Base-by-base conservation (phyloP, 2,113 vertebrate species). In the Psephotus haematonotus region DNA sequence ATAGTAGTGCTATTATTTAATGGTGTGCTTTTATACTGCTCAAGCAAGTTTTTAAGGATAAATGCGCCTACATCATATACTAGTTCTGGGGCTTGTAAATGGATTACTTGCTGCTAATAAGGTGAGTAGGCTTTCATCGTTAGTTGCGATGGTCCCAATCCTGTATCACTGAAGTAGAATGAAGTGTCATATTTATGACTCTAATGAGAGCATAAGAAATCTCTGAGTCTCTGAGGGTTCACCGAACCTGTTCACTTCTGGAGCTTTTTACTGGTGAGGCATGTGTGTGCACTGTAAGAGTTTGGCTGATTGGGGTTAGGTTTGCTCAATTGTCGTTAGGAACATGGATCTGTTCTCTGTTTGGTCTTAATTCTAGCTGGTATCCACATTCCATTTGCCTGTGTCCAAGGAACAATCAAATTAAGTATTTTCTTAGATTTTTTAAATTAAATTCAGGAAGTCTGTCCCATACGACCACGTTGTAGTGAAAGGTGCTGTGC, bases 1-100 rank as follows among this genome's bases (percentile, higher is more conserved):
- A 86, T 92, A 97, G 95, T 96, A 93, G 90, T 81, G 95, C 97
- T 90, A 71, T 96, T 95, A 92, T 97, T 97, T 96, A 97, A 95
- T 39, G 72, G 79, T 77, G 89, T 65, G 75, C 90, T 97, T 90
- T 97, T 94, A 95, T 95, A 95, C 50, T 72, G 90, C 92, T 95
- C 85, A 91, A 92, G 69, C 50, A 97, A 96, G 96, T 98, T 98
- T 97, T 95, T 94, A 95, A 91, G 88, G 68, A 92, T 96, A 97
- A 97, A 95, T 80, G 88, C 84, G 71, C 84, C 92, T 95, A 72
- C 82, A 64, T 79, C 49, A 7, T 82, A 67, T 70, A 74, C 76
- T 78, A 63, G 64, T 71, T 29, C 24, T 52, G 55, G n/a, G 60
- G 52, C 44, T 85, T 78, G 85, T 22, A 92, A 86, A 82, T 89